These are phyloP conservation scores for Polydrusus cervinus DNA, from an alignment of 2,888 invertebrate species.

Conservation along the genomic window DNA sequence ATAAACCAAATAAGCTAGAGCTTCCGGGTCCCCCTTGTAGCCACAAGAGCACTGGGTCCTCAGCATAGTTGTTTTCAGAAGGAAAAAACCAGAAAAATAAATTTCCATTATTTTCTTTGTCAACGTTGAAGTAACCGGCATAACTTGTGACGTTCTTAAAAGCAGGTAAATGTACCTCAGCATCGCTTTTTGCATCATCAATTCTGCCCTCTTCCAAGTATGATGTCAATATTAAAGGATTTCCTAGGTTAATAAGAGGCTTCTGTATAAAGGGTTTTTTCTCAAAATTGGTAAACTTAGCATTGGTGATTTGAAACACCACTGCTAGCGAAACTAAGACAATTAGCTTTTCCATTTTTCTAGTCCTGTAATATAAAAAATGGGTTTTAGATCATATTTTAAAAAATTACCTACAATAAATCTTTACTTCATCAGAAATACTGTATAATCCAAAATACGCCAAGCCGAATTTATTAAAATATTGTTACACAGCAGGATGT, in stretches of 20 bases:
- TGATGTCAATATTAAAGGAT: conserved; percentile 81
- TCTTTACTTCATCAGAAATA: too few relatives aligned
- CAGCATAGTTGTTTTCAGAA: conserved; percentile 72
- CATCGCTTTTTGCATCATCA: conserved; percentile 74
- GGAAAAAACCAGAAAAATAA: conserved; percentile 94
- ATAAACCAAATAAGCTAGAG: conserved; percentile 83
- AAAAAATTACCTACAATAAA: too few relatives aligned
- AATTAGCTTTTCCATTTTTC: conserved; percentile 74
- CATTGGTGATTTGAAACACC: neutral
- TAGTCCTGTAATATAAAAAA: too few relatives aligned
- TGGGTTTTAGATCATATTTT: too few relatives aligned
- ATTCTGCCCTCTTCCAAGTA: conserved; percentile 80
- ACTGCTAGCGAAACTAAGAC: conserved; percentile 14
- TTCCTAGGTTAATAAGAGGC: conserved; percentile 63
- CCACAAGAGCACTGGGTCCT: conserved; percentile 85
- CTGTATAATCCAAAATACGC: too few relatives aligned
- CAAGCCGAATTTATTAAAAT: too few relatives aligned
- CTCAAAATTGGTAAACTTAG: conserved; percentile 6
- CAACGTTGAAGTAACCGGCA: conserved; percentile 87
- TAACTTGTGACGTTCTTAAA: conserved; percentile 77
- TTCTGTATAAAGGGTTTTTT: conserved; percentile 43
- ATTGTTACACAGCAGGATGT: too few relatives aligned
- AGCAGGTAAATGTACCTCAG: conserved; percentile 75
- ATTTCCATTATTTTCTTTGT: conserved; percentile 82
- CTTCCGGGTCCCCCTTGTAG: conserved; percentile 89